phyloP scores from a whole-genome alignment of 2,113 vertebrate species.

The Tursiops truncatus region DNA sequence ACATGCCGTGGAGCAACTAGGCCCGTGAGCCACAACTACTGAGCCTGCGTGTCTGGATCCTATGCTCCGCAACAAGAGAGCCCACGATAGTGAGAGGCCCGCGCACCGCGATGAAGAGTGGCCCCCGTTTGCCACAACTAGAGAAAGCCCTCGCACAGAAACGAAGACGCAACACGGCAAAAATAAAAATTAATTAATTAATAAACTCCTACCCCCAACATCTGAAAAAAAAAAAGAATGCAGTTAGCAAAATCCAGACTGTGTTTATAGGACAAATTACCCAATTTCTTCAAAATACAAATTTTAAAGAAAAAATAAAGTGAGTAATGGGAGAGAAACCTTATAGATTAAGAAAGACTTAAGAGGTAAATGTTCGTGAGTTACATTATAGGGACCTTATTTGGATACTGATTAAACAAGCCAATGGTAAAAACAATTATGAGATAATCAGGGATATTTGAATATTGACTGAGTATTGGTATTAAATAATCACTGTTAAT shows the following conservation, averaged over 20 bases:
- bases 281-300: not conserved
- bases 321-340: not conserved
- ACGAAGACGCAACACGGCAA: too few relatives aligned
- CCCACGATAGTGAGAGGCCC: too few relatives aligned
- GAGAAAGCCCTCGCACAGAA: too few relatives aligned
- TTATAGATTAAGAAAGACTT: not conserved
- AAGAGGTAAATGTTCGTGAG: not conserved
- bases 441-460: not conserved
- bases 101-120: too few relatives aligned
- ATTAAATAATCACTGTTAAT: not conserved
- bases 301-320: not conserved
- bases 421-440: not conserved
- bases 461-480: not conserved
- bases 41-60: too few relatives aligned
- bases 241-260: not conserved
- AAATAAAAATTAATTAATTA: too few relatives aligned
- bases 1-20: too few relatives aligned
- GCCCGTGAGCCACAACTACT: too few relatives aligned
- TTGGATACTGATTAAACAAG: not conserved
- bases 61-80: too few relatives aligned
- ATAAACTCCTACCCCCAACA: too few relatives aligned
- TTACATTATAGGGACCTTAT: not conserved
- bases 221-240: not conserved
- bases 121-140: too few relatives aligned
- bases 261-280: not conserved